Conservation (phyloP, 1,140 invertebrate species). For the Drosophila willistoni region DNA sequence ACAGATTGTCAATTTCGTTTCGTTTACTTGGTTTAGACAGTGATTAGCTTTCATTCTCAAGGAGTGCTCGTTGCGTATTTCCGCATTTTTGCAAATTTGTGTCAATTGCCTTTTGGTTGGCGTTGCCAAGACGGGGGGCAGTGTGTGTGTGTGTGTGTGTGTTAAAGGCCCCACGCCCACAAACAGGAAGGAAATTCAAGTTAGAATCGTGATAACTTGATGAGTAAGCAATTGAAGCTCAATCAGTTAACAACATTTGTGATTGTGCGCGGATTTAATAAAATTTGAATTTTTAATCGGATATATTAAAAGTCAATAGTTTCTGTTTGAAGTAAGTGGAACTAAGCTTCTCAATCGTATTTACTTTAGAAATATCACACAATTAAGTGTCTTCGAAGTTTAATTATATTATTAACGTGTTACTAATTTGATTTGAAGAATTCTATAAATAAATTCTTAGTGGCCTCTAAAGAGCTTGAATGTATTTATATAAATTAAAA, state of each 20-base stretch:
- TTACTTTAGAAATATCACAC: too few species aligned
- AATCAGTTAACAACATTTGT: slow-evolving; percentile 71
- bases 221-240: slow-evolving; percentile 74
- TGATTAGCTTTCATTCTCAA: slow-evolving; percentile 44
- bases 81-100: slow-evolving; percentile 74
- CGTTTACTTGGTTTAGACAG: slow-evolving; percentile 12
- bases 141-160: background rate
- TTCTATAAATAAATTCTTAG: too few species aligned
- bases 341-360: background rate
- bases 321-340: background rate
- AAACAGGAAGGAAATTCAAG: slow-evolving; percentile 10
- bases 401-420: too few species aligned
- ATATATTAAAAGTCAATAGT: background rate
- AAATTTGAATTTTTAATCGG: slow-evolving; percentile 20
- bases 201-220: slow-evolving; percentile 50
- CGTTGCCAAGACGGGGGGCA: slow-evolving; percentile 23
- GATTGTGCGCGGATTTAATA: slow-evolving; percentile 36
- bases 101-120: slow-evolving; percentile 61
- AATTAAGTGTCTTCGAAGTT: too few species aligned
- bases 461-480: too few species aligned
- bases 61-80: slow-evolving; percentile 65
- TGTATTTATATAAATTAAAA: too few species aligned
- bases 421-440: too few species aligned
- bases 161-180: slow-evolving; percentile 13
- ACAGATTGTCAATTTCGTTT: slow-evolving; percentile 6